These are phyloP conservation scores for Apostichopus leukothele DNA, from an alignment of 53 echinoderm and acorn worm species.

Conservation along the genomic window DNA sequence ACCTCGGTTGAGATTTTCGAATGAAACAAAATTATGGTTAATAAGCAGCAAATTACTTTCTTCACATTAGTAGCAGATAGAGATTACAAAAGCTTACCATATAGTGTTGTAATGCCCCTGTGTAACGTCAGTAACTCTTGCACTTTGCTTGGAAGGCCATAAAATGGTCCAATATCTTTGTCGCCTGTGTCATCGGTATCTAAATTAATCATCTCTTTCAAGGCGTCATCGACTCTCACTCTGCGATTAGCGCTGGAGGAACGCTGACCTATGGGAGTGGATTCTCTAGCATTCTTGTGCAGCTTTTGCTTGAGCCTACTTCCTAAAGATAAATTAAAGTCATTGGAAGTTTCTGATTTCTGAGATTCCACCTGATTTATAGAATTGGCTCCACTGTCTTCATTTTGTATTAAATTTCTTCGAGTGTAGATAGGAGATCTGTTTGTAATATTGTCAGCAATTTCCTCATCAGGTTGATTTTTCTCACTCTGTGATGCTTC, in stretches of 20 bases:
- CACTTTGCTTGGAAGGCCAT: conserved; percentile 84
- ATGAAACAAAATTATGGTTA: too few relatives aligned
- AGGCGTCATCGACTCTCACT: conserved; percentile 54
- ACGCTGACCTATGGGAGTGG: conserved; percentile 3
- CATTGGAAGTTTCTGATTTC: background rate
- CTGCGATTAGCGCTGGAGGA: background rate
- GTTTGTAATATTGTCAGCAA: background rate
- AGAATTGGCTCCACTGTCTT: background rate
- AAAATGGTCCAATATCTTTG: conserved; percentile 91
- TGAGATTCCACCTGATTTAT: background rate
- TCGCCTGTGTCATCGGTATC: conserved; percentile 18
- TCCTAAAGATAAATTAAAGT: conserved; percentile 4
- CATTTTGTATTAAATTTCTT: too few relatives aligned
- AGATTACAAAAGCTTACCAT: conserved; percentile 58
- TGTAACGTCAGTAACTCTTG: conserved; percentile 68
- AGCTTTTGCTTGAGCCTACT: conserved; percentile 51
- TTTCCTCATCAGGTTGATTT: background rate
- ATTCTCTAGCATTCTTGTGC: conserved; percentile 65
- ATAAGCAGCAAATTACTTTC: too few relatives aligned
- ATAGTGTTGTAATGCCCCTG: conserved; percentile 75
- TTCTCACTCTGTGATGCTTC: background rate
- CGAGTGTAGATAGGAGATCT: too few relatives aligned
- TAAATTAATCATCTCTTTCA: conserved; percentile 55
- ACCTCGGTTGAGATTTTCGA: too few relatives aligned
- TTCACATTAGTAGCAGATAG: too few relatives aligned